Base-by-base conservation (phyloP, 2,113 vertebrate species). In the Trichomycterus rosablanca region DNA sequence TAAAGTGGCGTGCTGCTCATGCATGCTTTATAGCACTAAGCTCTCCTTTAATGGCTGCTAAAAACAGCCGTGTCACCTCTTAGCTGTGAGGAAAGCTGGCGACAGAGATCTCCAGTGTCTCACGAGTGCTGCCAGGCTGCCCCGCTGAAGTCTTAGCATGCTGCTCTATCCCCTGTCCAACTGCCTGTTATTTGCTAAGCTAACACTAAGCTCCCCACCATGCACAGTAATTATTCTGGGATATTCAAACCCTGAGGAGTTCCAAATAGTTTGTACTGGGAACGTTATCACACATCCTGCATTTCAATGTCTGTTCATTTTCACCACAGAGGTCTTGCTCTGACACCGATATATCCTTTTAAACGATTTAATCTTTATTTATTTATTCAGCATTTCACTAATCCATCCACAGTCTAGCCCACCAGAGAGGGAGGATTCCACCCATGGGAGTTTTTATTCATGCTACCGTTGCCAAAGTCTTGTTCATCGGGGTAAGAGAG, bases 41-140 rank as follows among this genome's bases (percentile, higher is more conserved):
- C 44, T 42, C 55, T 53, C 72, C 56, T 76, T 80, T 64, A 80
- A 77, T 57, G n/a, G 73, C 26, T 77, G 79, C 78, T 81, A 81
- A 78, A 83, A 81, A 63, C 62, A 56, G 74, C 68, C 59, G 48
- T 60, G 63, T 77, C 71, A 64, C 49, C 74, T 55, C 53, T 76
- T 59, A 53, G 73, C 64, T 70, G 32, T 60, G 55, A 61, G 15
- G 35, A 46, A 32, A 39, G 66, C 58, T 53, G 68, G 63, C 60
- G 73, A 79, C 78, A 80, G 73, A 56, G 39, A 66, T 60, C 15
- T 22, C 51, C 24, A 20, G 39, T 40, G 50, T 28, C 54, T 37
- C 57, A 46, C 30, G 23, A 52, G 48, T 65, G 67, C 66, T 73
- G 66, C 45, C 45, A 45, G 56, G 59, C 39, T 37, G 15, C 46